These are phyloP conservation scores for Mesoclemmys tuberculata DNA, from an alignment of 2,113 vertebrate genomes.

Conservation along the genomic window DNA sequence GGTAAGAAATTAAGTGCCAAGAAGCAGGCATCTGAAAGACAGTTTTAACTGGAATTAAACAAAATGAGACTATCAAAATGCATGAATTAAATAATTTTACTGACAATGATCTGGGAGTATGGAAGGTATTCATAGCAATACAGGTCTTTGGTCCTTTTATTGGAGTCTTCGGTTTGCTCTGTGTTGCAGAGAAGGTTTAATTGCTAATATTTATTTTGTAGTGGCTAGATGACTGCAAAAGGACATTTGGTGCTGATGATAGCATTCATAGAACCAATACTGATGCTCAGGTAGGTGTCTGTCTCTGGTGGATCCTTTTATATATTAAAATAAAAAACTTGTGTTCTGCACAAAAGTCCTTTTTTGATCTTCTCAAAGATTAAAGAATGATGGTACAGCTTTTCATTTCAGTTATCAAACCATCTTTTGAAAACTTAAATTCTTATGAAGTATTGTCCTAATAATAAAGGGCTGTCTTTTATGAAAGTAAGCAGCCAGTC, in stretches of 20 bases:
- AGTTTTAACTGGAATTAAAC: neutral
- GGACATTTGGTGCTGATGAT: conserved; percentile 92
- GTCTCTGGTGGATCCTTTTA: conserved; percentile 2
- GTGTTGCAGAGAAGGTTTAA: neutral
- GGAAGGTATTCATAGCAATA: neutral
- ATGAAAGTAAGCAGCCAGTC: conserved; percentile 64
- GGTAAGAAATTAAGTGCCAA: neutral
- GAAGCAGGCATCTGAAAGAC: neutral
- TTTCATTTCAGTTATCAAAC: conserved; percentile 77
- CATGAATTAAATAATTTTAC: neutral
- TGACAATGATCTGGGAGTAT: fast-evolving
- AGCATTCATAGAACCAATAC: conserved; percentile 82
- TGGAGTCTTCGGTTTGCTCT: neutral
- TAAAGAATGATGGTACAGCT: conserved; percentile 53
- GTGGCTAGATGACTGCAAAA: conserved; percentile 98
- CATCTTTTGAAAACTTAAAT: conserved; percentile 58
- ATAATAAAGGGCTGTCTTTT: conserved; percentile 71
- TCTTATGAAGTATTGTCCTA: conserved; percentile 50
- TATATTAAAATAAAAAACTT: conserved; percentile 10
- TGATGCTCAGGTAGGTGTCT: conserved; percentile 88
- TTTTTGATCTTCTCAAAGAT: conserved; percentile 52
- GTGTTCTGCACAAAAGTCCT: neutral
- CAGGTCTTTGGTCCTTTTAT: neutral
- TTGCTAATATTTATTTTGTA: conserved; percentile 68
- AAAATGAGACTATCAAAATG: neutral